A percentile compares a stretch with the other conserved stretches of the same genome.
Conservation (phyloP, 2,888 invertebrate genomes). For the Lycocerus yunnanus region DNA sequence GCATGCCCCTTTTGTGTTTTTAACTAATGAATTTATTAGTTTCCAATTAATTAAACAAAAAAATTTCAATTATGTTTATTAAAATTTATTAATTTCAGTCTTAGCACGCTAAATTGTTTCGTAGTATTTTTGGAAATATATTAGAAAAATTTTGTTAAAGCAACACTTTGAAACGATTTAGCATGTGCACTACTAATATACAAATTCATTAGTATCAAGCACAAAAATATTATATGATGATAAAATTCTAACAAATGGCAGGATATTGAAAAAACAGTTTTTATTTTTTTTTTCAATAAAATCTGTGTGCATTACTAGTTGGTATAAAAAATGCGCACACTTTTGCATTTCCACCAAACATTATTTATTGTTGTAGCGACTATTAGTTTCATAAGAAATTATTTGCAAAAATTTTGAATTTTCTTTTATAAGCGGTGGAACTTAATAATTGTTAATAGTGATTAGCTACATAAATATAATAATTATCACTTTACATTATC, state of each 20-base stretch:
- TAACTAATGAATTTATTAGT: slow-evolving; percentile 29
- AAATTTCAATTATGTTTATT: slow-evolving; percentile 7
- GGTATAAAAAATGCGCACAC: slow-evolving; percentile 36
- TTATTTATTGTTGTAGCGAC: slow-evolving; percentile 34
- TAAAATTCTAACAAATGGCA: slow-evolving; percentile 24
- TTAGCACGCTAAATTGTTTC: background rate
- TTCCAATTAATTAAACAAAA: slow-evolving; percentile 13
- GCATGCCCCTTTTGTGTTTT: slow-evolving; percentile 34
- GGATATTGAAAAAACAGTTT: slow-evolving; percentile 33
- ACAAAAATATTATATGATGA: slow-evolving; percentile 33
- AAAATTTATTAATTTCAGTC: background rate
- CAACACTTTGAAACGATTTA: background rate
- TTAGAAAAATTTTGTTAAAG: background rate
- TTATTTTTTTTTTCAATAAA: slow-evolving; percentile 40
- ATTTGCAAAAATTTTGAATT: slow-evolving; percentile 8
- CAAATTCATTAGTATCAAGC: slow-evolving; percentile 31
- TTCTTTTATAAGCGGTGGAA: slow-evolving; percentile 39
- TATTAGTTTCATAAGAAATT: slow-evolving; percentile 18
- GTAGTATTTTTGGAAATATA: slow-evolving; percentile 1
- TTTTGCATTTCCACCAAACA: slow-evolving; percentile 44
- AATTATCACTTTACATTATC: slow-evolving; percentile 51
- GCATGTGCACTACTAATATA: background rate
- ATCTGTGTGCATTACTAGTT: slow-evolving; percentile 39
- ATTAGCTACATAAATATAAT: slow-evolving; percentile 50
- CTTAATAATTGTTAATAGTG: slow-evolving; percentile 41